Conservation (phyloP, 2,888 invertebrate species). For the Branchipolynoe longqiensis region DNA sequence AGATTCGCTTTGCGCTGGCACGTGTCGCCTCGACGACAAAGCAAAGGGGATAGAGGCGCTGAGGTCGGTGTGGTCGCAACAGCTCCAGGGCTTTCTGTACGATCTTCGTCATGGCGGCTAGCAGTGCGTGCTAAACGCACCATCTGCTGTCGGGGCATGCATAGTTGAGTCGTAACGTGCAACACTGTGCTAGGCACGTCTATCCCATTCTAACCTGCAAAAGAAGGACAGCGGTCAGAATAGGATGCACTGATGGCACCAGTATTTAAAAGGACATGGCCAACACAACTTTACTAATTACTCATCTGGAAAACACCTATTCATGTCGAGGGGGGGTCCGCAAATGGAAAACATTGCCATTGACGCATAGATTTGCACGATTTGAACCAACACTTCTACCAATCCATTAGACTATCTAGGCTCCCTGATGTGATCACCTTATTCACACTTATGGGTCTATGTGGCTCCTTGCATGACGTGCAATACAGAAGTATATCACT, state of each 20-base stretch:
- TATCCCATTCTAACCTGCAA: conserved; percentile 45
- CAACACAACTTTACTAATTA: no score
- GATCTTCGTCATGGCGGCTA: conserved; percentile 65
- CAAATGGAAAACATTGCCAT: not conserved
- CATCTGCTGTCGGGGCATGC: not conserved
- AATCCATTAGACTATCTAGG: no score
- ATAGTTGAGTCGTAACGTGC: conserved; percentile 15
- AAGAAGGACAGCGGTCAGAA: not conserved
- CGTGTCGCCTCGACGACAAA: conserved; percentile 67
- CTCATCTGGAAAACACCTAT: not conserved
- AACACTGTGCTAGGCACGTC: not conserved
- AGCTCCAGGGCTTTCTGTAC: conserved; percentile 68
- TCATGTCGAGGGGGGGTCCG: not conserved
- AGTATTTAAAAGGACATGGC: not conserved
- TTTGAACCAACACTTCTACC: no score
- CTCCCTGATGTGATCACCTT: no score
- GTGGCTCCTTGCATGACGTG: no score
- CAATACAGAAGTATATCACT: no score
- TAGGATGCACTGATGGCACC: not conserved
- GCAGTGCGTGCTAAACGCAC: conserved; percentile 22
- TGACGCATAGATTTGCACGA: no score
- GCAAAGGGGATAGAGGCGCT: conserved; percentile 67
- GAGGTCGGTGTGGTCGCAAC: conserved; percentile 66
- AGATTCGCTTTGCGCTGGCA: conserved; percentile 65
- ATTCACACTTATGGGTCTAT: no score